Base-by-base conservation (phyloP, 2,797 vertebrate genomes). In the Paramormyrops hopkinsi region DNA sequence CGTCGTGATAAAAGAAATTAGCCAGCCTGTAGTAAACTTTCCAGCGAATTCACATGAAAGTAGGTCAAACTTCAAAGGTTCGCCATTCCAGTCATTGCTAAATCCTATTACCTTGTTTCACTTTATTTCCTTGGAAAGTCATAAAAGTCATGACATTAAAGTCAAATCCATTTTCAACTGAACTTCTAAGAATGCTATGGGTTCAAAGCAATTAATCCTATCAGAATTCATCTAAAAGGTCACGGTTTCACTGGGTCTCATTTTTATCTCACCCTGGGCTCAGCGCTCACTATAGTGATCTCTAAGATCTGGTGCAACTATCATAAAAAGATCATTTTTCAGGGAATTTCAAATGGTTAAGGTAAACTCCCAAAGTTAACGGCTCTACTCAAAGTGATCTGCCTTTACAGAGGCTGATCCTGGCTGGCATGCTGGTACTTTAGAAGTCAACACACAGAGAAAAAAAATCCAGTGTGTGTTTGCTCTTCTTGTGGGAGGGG, bases 371-470 rank as follows among this genome's bases (percentile, higher is more conserved):
- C 91, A 89, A 87, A 88, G 90, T 89, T 90, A 92, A 84, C 25
- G 82, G 65, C 73, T 88, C 41, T 89, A 89, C 79, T 33, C 22
- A 46, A 89, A 50, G 41, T 89, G 90, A 90, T 90, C 62, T 88
- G 86, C 29, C 88, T 83, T 82, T 87, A 65, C 51, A 56, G 22
- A 90, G 51, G 87, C 46, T 51, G 29, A 29, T 29, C 29, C 12
- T 25, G 19, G 50, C 83, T 86, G 22, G 83, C 29, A 37, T 59
- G 17, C 48, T 54, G 76, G 88, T 88, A 86, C 65, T 85, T 89
- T 89, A 88, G 89, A 89, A 92, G 92, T 94, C 94, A 94, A 92
- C 92, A 92, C 73, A 84, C 79, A 82, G 92, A 92, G 90, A 69
- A 59, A 76, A 90, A 56, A 33, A 91, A 93, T 92, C 92, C 90